phyloP scores from a whole-genome alignment of 2,797 vertebrate genomes.

The Acanthiza pusilla region DNA sequence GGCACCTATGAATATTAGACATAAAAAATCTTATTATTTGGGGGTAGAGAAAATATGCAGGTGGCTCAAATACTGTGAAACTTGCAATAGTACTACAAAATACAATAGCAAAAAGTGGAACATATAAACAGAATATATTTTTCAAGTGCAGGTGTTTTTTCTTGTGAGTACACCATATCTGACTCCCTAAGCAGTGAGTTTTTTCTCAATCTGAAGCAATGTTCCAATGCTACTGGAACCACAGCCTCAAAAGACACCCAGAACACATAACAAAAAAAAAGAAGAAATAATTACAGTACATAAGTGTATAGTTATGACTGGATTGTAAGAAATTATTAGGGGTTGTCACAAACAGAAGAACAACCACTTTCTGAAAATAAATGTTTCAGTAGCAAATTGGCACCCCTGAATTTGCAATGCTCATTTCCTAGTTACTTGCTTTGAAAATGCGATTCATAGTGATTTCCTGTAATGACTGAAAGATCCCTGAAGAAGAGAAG shows the following conservation, averaged over 20 bases:
- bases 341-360: neutral
- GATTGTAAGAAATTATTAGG: neutral
- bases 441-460: neutral
- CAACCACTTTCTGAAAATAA: neutral
- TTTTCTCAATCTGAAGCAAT: neutral
- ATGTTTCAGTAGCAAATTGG: neutral
- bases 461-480: neutral
- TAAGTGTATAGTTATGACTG: neutral
- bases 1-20: neutral
- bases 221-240: neutral
- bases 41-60: neutral
- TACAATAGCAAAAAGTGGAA: neutral
- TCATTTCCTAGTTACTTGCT: neutral
- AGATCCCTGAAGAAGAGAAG: neutral
- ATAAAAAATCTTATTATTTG: neutral
- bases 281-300: neutral
- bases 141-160: neutral
- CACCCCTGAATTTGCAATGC: neutral
- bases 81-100: neutral
- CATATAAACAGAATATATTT: neutral
- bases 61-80: neutral
- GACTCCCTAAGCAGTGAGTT: neutral
- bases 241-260: neutral
- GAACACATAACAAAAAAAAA: neutral
- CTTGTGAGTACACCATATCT: fast-evolving